Conservation (phyloP, 1,140 invertebrate species). For the Agraylea sexmaculata region DNA sequence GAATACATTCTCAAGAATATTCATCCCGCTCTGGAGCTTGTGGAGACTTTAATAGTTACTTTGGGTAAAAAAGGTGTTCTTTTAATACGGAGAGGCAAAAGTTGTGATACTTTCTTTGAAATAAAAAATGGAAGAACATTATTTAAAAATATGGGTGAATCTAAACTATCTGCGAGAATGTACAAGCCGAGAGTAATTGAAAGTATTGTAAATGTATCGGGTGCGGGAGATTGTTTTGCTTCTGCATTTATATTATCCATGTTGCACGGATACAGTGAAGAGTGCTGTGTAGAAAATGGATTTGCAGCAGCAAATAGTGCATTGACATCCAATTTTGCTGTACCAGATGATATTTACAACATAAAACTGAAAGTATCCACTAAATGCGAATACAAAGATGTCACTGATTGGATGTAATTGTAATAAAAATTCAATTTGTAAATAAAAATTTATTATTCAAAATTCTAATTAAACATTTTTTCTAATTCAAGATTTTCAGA, state of each 20-base stretch:
- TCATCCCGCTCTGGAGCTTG: slow-evolving; percentile 23
- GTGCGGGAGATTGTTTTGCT: slow-evolving; percentile 53
- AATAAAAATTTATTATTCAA: not conserved
- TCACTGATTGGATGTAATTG: not conserved
- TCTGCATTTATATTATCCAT: slow-evolving; percentile 46
- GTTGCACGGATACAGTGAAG: slow-evolving; percentile 33
- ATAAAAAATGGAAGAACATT: slow-evolving; percentile 20
- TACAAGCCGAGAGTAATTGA: slow-evolving; percentile 33
- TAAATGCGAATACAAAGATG: not conserved
- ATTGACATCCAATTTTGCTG: slow-evolving; percentile 37
- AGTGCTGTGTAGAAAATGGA: slow-evolving; percentile 40
- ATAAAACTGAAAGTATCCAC: slow-evolving; percentile 3
- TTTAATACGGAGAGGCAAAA: slow-evolving; percentile 24
- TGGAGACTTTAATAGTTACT: slow-evolving; percentile 39
- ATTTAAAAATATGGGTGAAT: slow-evolving; percentile 7
- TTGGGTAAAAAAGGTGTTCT: slow-evolving; percentile 43
- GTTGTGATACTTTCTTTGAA: slow-evolving; percentile 13
- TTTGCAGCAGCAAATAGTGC: slow-evolving; percentile 42
- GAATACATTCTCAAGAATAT: slow-evolving; percentile 34
- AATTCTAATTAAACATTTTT: not conserved
- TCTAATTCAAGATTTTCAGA: not conserved
- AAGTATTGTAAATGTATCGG: slow-evolving; percentile 49
- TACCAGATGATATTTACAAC: slow-evolving; percentile 26
- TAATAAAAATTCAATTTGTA: not conserved
- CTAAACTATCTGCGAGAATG: slow-evolving; percentile 25